These are phyloP conservation scores for Neodontobutis hainanensis DNA, from an alignment of 2,113 vertebrate genomes.

Conservation along the genomic window DNA sequence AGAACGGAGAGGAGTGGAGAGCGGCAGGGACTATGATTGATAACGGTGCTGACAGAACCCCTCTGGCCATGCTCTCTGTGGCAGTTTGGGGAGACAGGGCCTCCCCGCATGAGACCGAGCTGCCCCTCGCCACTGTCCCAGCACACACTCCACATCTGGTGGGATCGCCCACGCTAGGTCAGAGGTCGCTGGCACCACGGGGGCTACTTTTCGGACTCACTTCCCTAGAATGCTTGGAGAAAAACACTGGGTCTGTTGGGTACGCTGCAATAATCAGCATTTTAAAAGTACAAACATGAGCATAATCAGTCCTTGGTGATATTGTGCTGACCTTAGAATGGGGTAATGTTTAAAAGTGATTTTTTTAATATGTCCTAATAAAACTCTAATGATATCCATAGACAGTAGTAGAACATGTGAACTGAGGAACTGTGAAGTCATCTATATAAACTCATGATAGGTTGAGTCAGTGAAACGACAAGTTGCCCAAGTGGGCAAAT, in stretches of 20 bases:
- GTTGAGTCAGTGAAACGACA: not conserved
- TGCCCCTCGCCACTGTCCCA: slow-evolving; percentile 78
- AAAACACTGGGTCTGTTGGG: slow-evolving; percentile 67
- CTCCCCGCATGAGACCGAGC: slow-evolving; percentile 78
- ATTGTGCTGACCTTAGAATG: slow-evolving; percentile 54
- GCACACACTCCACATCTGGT: slow-evolving; percentile 82
- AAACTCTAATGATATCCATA: slow-evolving; percentile 1
- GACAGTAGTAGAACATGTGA: not conserved
- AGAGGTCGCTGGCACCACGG: slow-evolving; percentile 72
- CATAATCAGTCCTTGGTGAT: slow-evolving; percentile 62
- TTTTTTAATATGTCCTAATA: slow-evolving; percentile 1
- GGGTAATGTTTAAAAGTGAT: slow-evolving; percentile 27
- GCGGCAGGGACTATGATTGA: slow-evolving; percentile 78
- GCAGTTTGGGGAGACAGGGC: slow-evolving; percentile 80
- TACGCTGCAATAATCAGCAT: slow-evolving; percentile 66
- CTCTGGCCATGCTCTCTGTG: slow-evolving; percentile 81
- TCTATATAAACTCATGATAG: not conserved
- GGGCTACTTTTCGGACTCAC: slow-evolving; percentile 74
- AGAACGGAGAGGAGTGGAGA: slow-evolving; percentile 55
- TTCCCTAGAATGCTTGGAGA: slow-evolving; percentile 72
- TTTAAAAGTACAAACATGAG: slow-evolving; percentile 68
- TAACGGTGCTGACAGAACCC: slow-evolving; percentile 81
- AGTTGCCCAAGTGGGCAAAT: not conserved
- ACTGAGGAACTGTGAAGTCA: slow-evolving; percentile 1
- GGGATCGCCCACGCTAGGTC: slow-evolving; percentile 79